Evolutionary conservation across 2,113 vertebrate genomes (phyloP).

Genomic region (Procavia capensis): DNA sequence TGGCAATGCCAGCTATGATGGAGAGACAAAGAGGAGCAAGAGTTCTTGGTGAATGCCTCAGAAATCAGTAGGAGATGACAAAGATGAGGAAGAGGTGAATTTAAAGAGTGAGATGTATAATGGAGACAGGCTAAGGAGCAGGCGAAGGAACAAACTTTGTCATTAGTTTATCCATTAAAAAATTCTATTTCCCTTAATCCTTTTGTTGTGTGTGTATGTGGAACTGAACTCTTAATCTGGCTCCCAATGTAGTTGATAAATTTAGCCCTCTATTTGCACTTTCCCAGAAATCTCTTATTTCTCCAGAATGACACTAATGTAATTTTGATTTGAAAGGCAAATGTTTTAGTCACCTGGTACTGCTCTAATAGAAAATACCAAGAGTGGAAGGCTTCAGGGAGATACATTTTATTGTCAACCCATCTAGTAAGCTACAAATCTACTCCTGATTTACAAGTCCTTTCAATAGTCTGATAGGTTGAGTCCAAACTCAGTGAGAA

Average conservation of each 20-base stretch:
- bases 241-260: neutral
- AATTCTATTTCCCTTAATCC: neutral
- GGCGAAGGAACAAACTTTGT: neutral
- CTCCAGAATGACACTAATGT: conserved; percentile 47
- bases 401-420: too few relatives aligned
- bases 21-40: neutral
- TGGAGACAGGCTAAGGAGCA: neutral
- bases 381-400: too few relatives aligned
- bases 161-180: neutral
- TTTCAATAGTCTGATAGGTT: too few relatives aligned
- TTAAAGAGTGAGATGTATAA: neutral
- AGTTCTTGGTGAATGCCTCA: neutral
- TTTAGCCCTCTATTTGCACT: conserved; percentile 10
- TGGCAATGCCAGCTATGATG: neutral
- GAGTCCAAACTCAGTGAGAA: too few relatives aligned
- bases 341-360: too few relatives aligned
- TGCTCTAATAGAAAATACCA: too few relatives aligned
- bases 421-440: too few relatives aligned
- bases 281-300: conserved; percentile 61
- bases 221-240: conserved; percentile 23
- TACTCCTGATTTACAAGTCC: too few relatives aligned
- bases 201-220: neutral
- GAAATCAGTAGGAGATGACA: neutral
- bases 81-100: neutral
- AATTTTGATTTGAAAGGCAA: conserved; percentile 67